phyloP scores from a whole-genome alignment of 2,888 invertebrate genomes.

The Caenorhabditis angaria region DNA sequence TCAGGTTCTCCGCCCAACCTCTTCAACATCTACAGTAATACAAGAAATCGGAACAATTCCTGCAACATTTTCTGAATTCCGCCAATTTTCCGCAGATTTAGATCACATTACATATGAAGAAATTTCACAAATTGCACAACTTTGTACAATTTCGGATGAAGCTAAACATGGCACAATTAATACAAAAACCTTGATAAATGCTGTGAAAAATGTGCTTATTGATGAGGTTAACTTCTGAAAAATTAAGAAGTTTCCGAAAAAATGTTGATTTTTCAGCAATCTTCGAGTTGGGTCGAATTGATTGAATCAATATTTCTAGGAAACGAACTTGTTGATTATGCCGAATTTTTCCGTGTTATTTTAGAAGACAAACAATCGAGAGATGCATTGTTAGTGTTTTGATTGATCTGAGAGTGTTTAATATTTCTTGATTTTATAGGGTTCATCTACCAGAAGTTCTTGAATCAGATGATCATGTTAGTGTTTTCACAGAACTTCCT shows the following conservation, averaged over 20 bases:
- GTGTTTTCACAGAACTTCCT: conserved; percentile 37
- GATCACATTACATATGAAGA: not conserved
- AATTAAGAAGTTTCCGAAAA: no score
- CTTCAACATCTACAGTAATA: not conserved
- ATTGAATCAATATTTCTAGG: not conserved
- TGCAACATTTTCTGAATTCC: not conserved
- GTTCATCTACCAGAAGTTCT: conserved; percentile 38
- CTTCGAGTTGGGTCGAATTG: not conserved
- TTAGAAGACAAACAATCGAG: not conserved
- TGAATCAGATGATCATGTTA: conserved; percentile 29
- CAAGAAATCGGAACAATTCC: not conserved
- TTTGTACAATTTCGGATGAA: not conserved
- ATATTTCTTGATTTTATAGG: not conserved
- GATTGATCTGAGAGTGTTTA: not conserved
- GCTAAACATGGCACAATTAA: not conserved
- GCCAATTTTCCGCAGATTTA: not conserved
- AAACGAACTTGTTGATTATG: not conserved
- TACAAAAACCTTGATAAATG: not conserved
- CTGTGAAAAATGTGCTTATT: not conserved
- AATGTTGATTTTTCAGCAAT: not conserved
- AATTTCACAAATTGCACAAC: not conserved
- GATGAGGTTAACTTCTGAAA: no score
- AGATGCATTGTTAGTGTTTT: not conserved
- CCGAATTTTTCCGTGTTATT: not conserved
- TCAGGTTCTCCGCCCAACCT: not conserved